A percentile compares a stretch with the other conserved stretches of the same genome.
These are phyloP conservation scores for Pseudonaja textilis DNA, from an alignment of 2,113 vertebrate species.

Conservation along the genomic window DNA sequence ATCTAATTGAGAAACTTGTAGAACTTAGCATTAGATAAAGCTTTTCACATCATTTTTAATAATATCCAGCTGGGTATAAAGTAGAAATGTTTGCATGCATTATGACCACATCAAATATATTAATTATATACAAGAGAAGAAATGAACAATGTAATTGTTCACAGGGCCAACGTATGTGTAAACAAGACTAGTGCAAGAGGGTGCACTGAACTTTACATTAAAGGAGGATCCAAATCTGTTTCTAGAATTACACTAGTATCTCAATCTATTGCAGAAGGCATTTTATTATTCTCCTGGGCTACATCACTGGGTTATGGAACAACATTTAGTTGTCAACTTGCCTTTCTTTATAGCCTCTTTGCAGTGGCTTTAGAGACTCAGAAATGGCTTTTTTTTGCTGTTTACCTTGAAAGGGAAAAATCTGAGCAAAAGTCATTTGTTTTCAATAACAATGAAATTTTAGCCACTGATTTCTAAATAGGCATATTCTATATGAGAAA, in stretches of 20 bases:
- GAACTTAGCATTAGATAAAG: constrained; percentile 49
- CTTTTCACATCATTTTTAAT: constrained; percentile 66
- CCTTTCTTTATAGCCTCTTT: background rate
- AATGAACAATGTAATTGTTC: constrained; percentile 37
- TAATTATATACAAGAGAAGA: constrained; percentile 52
- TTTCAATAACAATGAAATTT: background rate
- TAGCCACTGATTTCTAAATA: background rate
- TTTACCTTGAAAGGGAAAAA: background rate
- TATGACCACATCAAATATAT: constrained; percentile 55
- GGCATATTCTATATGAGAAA: background rate
- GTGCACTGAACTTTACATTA: background rate
- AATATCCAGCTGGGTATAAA: constrained; percentile 53
- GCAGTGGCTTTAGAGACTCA: background rate
- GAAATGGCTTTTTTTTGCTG: background rate
- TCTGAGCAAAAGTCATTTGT: background rate
- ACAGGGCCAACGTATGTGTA: background rate
- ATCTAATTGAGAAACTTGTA: constrained; percentile 52
- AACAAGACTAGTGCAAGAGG: too few species aligned
- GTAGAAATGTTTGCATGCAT: constrained; percentile 56
- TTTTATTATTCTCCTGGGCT: background rate
- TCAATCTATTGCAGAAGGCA: background rate
- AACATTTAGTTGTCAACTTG: background rate
- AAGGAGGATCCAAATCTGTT: background rate
- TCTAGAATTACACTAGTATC: background rate
- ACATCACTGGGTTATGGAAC: background rate